Conservation (phyloP, 2,113 vertebrate genomes). For the Phoenicopterus ruber region DNA sequence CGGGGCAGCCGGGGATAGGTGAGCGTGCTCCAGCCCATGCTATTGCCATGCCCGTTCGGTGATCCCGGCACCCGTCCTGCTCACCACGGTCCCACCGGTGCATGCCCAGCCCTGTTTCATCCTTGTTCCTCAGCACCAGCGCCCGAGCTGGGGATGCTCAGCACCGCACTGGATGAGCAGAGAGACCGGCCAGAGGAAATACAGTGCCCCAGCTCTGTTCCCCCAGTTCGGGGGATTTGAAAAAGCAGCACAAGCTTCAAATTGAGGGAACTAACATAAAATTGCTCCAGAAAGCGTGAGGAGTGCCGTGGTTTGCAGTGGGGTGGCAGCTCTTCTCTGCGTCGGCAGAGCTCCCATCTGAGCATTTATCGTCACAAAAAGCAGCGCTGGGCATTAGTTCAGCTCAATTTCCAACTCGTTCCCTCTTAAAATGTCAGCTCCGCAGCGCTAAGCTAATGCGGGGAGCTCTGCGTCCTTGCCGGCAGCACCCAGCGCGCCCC, state of each 20-base stretch:
- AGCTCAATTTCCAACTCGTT: neutral
- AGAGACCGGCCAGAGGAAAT: neutral
- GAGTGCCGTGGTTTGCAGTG: neutral
- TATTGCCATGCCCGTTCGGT: no score
- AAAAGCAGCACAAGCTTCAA: neutral
- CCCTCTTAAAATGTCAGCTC: constrained; percentile 1
- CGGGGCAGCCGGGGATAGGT: no score
- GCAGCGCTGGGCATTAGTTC: neutral
- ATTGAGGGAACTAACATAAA: neutral
- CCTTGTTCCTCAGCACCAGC: neutral
- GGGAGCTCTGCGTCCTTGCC: neutral
- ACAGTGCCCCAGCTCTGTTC: neutral
- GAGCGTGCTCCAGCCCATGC: neutral
- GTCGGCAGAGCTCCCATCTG: neutral
- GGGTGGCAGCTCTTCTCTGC: neutral
- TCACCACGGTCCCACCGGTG: neutral
- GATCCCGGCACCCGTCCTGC: neutral
- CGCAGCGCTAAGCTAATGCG: neutral
- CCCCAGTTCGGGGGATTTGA: neutral
- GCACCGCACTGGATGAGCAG: neutral
- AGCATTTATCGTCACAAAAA: neutral
- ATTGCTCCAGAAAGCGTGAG: neutral
- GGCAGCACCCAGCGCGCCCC: neutral
- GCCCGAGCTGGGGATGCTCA: neutral
- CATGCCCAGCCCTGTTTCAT: neutral